A percentile compares a stretch with the other conserved stretches of the same genome.
phyloP scores from a whole-genome alignment of 2,888 invertebrate species.

The Pimpla rufipes region DNA sequence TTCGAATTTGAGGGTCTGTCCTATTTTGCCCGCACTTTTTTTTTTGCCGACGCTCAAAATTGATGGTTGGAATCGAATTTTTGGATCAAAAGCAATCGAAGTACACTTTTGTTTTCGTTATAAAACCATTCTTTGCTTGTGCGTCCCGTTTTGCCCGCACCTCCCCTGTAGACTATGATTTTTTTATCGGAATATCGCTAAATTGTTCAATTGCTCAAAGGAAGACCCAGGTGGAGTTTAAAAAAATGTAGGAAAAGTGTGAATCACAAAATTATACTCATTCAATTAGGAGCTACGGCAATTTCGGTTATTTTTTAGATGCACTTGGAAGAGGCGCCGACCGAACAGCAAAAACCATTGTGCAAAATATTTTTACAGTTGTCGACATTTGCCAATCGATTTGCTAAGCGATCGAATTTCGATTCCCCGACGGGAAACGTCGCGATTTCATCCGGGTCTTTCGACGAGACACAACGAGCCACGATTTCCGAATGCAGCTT shows the following conservation, averaged over 20 bases:
- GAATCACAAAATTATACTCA: no score
- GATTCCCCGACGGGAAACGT: not conserved
- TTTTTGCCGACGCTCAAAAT: no score
- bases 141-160: no score
- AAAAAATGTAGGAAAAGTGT: not conserved
- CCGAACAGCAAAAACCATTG: not conserved
- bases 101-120: no score
- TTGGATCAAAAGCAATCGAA: no score
- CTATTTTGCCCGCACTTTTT: no score
- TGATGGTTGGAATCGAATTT: no score
- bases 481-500: not conserved
- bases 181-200: not conserved
- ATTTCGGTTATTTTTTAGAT: not conserved
- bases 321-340: not conserved
- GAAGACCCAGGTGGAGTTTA: not conserved
- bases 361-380: not conserved
- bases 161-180: not conserved
- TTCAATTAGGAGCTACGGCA: no score
- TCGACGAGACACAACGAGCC: no score
- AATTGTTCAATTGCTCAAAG: constrained; percentile 9
- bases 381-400: not conserved
- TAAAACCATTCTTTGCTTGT: no score
- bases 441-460: not conserved
- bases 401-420: not conserved
- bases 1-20: no score